Percentiles rank a stretch among this genome's conserved stretches.
These are phyloP conservation scores for Hormiphora californensis DNA, from an alignment of 37 sponge, comb jelly and placozoan species.

Conservation along the genomic window DNA sequence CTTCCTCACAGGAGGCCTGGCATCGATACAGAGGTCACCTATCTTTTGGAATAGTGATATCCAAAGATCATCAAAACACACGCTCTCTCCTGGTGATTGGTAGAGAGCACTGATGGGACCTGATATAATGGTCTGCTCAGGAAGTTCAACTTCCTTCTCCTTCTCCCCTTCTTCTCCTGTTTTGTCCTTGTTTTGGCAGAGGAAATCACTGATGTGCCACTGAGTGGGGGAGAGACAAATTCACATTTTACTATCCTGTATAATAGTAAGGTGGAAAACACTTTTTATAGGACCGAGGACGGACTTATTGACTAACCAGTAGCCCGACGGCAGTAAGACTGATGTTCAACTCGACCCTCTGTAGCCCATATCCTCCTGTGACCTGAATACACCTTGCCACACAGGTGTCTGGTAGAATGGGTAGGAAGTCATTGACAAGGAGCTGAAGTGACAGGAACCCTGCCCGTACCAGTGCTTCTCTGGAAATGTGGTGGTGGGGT, in stretches of 20 bases:
- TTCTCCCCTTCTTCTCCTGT: constrained; percentile 3
- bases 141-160: neutral
- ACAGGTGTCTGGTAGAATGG: constrained; percentile 63
- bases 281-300: too few species aligned
- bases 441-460: constrained; percentile 88
- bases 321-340: constrained; percentile 88
- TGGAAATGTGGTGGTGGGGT: neutral
- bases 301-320: constrained; percentile 73
- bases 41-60: constrained; percentile 68
- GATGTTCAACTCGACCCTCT: constrained; percentile 84
- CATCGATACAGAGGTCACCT: constrained; percentile 81
- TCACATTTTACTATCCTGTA: neutral
- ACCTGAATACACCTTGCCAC: constrained; percentile 71
- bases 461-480: constrained; percentile 55
- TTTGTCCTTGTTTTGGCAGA: constrained; percentile 67
- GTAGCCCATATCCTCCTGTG: constrained; percentile 69
- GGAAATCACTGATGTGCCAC: constrained; percentile 92
- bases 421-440: constrained; percentile 81
- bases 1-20: constrained; percentile 81
- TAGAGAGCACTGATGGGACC: neutral
- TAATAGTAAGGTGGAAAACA: too few species aligned
- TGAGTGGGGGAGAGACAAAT: neutral
- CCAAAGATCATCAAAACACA: constrained; percentile 67
- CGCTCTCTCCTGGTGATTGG: neutral
- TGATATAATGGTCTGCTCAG: neutral